Base-by-base conservation (phyloP, 2,797 vertebrate species). In the Tauraco hartlaubi region DNA sequence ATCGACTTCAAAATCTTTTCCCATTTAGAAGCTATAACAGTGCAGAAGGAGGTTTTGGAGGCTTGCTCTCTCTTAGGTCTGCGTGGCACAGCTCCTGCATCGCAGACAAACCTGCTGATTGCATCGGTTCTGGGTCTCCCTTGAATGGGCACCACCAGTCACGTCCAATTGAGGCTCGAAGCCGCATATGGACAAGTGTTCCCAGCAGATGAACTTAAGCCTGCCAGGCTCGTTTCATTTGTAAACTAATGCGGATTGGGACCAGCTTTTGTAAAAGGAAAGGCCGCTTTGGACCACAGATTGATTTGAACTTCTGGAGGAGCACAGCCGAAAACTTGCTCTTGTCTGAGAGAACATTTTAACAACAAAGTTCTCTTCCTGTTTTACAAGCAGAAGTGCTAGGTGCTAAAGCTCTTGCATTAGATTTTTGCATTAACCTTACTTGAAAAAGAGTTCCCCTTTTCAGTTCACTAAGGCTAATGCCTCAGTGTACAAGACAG, bases 141-240 rank as follows among this genome's bases (percentile, higher is more conserved):
- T 54, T 25, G 51, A 58, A 29, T 2, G 12, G 82, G 74, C 69
- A 68, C 41, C 61, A 61, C 33, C 63, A 31, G 52, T 49, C 56
- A 9, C 0, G 0, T 67, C 75, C 46, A 52, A 0, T 1, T 28
- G 46, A 37, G 80, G 16, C 35, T 68, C 11, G 1, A 44, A 58
- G 90, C 37, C 62, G 6, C 51, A 8, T 13, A 4, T 61, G 66
- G 62, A 29, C 49, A 69, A 73, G 16, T 22, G 55, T 12, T 82
- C 79, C 85, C 79, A 46, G 54, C 13, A 48, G 90, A 75, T 73
- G 64, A 31, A 6, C 28, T 59, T 17, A 15, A 90, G 35, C 41
- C 44, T 88, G 26, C 26, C 48, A 67, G 85, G 54, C 63, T 84
- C 58, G 33, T 96, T 88, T 55, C 6, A 18, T 63, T 76, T 86